phyloP scores from a whole-genome alignment of 2,797 vertebrate genomes.

The Pempheris klunzingeri region DNA sequence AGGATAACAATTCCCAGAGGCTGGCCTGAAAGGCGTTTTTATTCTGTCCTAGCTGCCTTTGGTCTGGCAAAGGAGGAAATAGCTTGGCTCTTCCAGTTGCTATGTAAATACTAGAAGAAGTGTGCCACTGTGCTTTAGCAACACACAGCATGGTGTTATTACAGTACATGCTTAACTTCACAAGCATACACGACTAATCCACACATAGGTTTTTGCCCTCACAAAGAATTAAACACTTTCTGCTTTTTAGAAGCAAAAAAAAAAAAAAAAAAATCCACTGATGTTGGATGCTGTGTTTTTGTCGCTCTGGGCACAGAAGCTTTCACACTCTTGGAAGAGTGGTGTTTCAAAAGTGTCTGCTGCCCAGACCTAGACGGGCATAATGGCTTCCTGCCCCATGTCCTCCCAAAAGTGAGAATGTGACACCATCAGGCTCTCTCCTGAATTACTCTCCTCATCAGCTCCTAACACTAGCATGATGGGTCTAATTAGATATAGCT shows the following conservation, averaged over 20 bases:
- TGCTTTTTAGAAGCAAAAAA: slow-evolving; percentile 41
- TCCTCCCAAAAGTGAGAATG: slow-evolving; percentile 54
- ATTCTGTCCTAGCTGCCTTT: slow-evolving; percentile 67
- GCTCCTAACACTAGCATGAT: slow-evolving; percentile 31
- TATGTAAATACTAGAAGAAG: slow-evolving; percentile 75
- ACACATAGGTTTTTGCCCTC: slow-evolving; percentile 25
- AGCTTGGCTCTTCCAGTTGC: slow-evolving; percentile 72
- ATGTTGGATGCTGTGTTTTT: slow-evolving; percentile 38
- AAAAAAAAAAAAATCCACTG: slow-evolving; percentile 38
- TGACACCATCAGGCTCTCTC: slow-evolving; percentile 51
- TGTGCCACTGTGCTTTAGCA: slow-evolving; percentile 74
- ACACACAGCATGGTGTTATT: slow-evolving; percentile 68
- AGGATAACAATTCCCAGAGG: slow-evolving; percentile 70
- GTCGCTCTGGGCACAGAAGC: slow-evolving; percentile 42
- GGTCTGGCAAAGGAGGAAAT: slow-evolving; percentile 74
- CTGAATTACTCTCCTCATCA: slow-evolving; percentile 37
- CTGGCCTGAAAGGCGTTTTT: slow-evolving; percentile 72
- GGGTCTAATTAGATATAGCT: slow-evolving; percentile 59
- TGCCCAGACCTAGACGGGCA: slow-evolving; percentile 31
- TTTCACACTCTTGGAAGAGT: slow-evolving; percentile 50
- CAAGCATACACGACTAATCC: slow-evolving; percentile 53
- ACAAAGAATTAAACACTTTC: slow-evolving; percentile 40
- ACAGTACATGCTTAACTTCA: slow-evolving; percentile 61
- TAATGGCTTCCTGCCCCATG: slow-evolving; percentile 52
- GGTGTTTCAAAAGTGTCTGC: slow-evolving; percentile 44